Conservation (phyloP, 2,888 invertebrate species). For the Parnassius smintheus region DNA sequence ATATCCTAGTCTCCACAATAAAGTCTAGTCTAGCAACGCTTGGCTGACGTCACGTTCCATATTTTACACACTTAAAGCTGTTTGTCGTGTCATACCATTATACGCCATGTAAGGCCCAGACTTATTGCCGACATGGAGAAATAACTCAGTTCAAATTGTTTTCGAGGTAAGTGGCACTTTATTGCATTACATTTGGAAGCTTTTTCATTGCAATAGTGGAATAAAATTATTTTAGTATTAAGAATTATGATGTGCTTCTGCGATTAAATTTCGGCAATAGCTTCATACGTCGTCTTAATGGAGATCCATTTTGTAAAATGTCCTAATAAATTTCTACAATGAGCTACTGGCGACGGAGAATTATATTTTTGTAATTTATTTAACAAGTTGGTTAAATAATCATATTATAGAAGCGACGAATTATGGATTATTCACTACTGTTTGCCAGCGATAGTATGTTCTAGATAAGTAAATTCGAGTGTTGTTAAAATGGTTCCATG, state of each 20-base stretch:
- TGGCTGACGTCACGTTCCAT: slow-evolving; percentile 73
- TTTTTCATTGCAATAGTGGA: slow-evolving; percentile 58
- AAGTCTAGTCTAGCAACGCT: slow-evolving; percentile 65
- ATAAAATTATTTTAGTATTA: slow-evolving; percentile 57
- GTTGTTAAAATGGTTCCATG: no score
- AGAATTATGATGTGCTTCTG: slow-evolving; percentile 55
- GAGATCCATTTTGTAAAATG: slow-evolving; percentile 42
- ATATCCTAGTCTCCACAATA: slow-evolving; percentile 59
- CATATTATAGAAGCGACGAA: no score
- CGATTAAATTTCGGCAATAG: slow-evolving; percentile 46
- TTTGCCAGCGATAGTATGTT: no score
- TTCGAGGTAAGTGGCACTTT: slow-evolving; percentile 61
- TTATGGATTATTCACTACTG: no score
- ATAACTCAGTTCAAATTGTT: slow-evolving; percentile 78
- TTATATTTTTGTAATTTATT: no score
- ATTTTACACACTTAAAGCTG: slow-evolving; percentile 80
- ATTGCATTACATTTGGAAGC: slow-evolving; percentile 64
- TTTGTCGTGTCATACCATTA: slow-evolving; percentile 81
- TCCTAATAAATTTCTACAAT: slow-evolving; percentile 4
- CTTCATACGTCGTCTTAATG: slow-evolving; percentile 52
- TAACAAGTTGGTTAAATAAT: no score
- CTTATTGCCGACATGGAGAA: slow-evolving; percentile 69
- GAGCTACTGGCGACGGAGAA: no score
- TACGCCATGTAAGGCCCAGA: slow-evolving; percentile 75
- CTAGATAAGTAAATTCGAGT: no score